phyloP scores from a whole-genome alignment of 2,113 vertebrate species.

The Mellivora capensis region DNA sequence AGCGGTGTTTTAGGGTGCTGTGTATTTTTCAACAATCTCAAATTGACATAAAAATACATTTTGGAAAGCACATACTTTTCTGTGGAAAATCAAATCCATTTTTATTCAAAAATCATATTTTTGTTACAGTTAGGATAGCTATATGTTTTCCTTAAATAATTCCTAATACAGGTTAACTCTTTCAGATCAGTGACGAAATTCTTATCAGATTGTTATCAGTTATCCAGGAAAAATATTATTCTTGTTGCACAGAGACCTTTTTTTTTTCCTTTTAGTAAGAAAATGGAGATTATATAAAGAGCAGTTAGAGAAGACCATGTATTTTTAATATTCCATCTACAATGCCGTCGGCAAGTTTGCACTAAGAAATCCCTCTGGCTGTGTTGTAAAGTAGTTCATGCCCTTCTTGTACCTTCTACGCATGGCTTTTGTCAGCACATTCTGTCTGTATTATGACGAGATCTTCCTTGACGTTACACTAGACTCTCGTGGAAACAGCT shows the following conservation, averaged over 20 bases:
- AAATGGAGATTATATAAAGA: neutral
- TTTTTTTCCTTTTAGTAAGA: neutral
- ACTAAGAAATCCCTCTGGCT: neutral
- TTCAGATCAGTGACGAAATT: neutral
- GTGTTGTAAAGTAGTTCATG: neutral
- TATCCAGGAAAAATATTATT: neutral
- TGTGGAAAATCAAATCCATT: neutral
- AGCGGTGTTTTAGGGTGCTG: neutral
- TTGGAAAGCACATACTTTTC: neutral
- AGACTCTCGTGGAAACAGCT: neutral
- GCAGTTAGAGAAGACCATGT: neutral
- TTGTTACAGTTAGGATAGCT: neutral
- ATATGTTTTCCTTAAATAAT: neutral
- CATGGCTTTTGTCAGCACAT: neutral
- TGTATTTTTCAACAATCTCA: neutral
- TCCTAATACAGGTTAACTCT: neutral
- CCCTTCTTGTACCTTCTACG: neutral
- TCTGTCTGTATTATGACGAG: constrained; percentile 1
- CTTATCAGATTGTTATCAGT: neutral
- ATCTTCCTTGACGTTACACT: constrained; percentile 6
- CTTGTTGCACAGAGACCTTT: neutral
- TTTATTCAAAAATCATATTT: neutral
- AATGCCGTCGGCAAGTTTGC: neutral
- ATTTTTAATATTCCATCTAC: neutral
- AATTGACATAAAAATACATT: neutral